Percentiles rank a stretch among this genome's conserved stretches.
These are phyloP conservation scores for Strigamia crassipes DNA, from an alignment of 2,888 invertebrate genomes.

Conservation along the genomic window DNA sequence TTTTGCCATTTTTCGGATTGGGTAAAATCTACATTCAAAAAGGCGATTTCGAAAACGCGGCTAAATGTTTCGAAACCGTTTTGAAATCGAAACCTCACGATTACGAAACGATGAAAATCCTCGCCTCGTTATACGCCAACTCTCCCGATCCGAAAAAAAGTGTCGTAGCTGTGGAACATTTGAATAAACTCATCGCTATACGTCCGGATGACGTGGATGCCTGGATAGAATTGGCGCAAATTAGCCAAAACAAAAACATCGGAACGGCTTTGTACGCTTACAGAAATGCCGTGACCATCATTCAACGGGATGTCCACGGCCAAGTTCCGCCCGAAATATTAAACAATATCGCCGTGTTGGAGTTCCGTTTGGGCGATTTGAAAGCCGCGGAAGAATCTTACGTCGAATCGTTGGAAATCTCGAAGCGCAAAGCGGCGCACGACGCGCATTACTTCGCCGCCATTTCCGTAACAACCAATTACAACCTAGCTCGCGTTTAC, in stretches of 20 bases:
- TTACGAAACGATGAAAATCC: conserved; percentile 99
- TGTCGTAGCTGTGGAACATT: conserved; percentile 86
- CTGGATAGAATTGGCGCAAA: conserved; percentile 98
- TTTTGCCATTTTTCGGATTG: conserved; percentile 94
- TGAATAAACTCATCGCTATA: conserved; percentile 91
- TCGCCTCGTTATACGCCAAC: conserved; percentile 94
- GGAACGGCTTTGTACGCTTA: conserved; percentile 85
- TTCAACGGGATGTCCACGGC: conserved; percentile 88
- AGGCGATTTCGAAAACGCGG: conserved; percentile 88
- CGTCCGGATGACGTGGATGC: conserved; percentile 98
- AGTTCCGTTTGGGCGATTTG: conserved; percentile 80
- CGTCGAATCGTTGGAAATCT: conserved; percentile 82
- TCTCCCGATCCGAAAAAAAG: conserved; percentile 82
- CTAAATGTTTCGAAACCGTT: conserved; percentile 98
- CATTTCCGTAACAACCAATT: conserved; percentile 93
- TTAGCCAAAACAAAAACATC: conserved; percentile 92
- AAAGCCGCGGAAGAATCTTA: conserved; percentile 76
- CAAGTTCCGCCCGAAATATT: conserved; percentile 97
- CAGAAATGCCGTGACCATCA: conserved; percentile 86
- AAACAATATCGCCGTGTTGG: conserved; percentile 94
- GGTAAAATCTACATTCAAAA: conserved; percentile 99
- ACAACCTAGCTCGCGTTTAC: conserved; percentile 90
- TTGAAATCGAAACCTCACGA: conserved; percentile 95
- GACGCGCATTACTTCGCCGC: conserved; percentile 95
- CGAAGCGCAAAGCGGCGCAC: conserved; percentile 79